A percentile compares a stretch with the other conserved stretches of the same genome.
These are phyloP conservation scores for Bimastos eiseni DNA, from an alignment of 2,888 invertebrate genomes.

Conservation along the genomic window DNA sequence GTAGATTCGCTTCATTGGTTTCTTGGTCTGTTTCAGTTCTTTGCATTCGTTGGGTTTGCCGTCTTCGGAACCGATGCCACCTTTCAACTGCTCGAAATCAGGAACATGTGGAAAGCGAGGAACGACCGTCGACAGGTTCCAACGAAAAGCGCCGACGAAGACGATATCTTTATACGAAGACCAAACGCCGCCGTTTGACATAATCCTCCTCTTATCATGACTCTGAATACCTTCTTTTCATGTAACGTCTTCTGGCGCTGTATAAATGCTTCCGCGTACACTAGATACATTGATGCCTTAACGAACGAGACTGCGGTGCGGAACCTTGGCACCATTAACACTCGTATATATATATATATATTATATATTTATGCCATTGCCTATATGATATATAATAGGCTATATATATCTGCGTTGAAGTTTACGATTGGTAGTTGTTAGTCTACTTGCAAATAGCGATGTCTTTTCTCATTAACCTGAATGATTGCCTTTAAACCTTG, in stretches of 20 bases:
- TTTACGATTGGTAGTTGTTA: neutral
- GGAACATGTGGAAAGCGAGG: constrained; percentile 27
- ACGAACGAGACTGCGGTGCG: neutral
- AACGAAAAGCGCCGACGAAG: constrained; percentile 28
- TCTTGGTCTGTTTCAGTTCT: constrained; percentile 30
- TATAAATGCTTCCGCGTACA: neutral
- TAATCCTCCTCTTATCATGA: neutral
- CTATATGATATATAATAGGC: too few relatives aligned
- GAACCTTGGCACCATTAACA: neutral
- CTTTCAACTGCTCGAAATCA: constrained; percentile 30
- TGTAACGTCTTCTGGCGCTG: neutral
- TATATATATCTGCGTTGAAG: neutral
- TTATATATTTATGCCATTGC: too few relatives aligned
- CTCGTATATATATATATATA: too few relatives aligned
- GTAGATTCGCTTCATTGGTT: neutral
- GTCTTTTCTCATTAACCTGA: neutral
- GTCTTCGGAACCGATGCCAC: constrained; percentile 33
- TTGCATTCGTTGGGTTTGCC: constrained; percentile 29
- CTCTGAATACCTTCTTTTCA: neutral
- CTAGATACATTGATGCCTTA: neutral
- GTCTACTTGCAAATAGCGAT: neutral
- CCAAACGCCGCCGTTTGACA: neutral
- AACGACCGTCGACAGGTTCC: constrained; percentile 34
- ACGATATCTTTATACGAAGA: constrained; percentile 21
- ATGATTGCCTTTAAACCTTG: neutral